Percentiles rank a stretch among this genome's conserved stretches.
Evolutionary conservation across 1,140 invertebrate genomes (phyloP).

Genomic region (Heliconius nattereri): DNA sequence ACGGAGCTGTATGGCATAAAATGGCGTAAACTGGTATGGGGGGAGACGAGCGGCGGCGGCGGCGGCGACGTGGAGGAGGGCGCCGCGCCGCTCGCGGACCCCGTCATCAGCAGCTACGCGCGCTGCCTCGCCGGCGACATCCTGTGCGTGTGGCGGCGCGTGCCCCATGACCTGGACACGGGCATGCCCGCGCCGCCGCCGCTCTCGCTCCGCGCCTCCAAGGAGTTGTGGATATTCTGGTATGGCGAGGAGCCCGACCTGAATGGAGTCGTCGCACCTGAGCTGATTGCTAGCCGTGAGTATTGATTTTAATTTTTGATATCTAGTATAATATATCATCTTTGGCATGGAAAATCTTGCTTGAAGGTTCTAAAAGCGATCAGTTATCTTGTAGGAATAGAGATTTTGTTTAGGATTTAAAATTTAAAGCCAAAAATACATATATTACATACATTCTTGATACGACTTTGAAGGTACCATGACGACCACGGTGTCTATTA

Average conservation of each 20-base stretch:
- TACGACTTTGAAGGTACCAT: too few species aligned
- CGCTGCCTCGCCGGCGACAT: conserved; percentile 96
- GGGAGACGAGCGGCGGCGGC: conserved; percentile 83
- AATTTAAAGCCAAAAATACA: too few species aligned
- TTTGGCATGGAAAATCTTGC: too few species aligned
- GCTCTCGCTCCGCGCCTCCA: conserved; percentile 89
- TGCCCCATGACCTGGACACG: conserved; percentile 85
- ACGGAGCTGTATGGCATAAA: conserved; percentile 99
- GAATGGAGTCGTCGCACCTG: conserved; percentile 89
- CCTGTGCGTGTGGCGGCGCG: conserved; percentile 96
- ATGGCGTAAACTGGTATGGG: conserved; percentile 96
- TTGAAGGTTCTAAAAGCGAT: too few species aligned
- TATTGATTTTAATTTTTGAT: conserved; percentile 40
- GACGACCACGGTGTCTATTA: too few species aligned
- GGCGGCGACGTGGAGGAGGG: conserved; percentile 81
- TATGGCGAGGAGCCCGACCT: conserved; percentile 98
- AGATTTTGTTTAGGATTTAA: too few species aligned
- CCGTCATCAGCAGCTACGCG: conserved; percentile 95
- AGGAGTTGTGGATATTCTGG: conserved; percentile 99
- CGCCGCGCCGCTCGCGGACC: conserved; percentile 92
- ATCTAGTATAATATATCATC: too few species aligned
- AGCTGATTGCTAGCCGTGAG: conserved; percentile 89
- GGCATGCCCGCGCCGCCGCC: conserved; percentile 84
- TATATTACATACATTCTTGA: too few species aligned
- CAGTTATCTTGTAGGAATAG: too few species aligned